Conservation (phyloP, 2,797 vertebrate species). For the Schizopygopsis pylzovi region DNA sequence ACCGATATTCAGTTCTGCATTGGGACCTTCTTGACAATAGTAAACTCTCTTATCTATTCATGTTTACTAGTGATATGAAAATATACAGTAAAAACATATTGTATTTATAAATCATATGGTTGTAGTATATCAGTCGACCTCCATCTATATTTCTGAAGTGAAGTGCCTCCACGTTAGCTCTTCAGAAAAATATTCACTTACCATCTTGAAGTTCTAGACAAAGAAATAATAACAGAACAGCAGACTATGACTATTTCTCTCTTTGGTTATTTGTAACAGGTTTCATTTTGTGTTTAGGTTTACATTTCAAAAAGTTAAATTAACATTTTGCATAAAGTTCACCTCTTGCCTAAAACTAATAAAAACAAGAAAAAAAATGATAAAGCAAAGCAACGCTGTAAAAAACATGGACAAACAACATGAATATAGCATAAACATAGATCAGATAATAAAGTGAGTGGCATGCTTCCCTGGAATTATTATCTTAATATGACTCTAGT, state of each 20-base stretch:
- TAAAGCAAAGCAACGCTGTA: slow-evolving; percentile 59
- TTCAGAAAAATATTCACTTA: slow-evolving; percentile 78
- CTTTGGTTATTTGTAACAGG: slow-evolving; percentile 48
- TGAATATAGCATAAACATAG: neutral
- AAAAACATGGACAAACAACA: slow-evolving; percentile 24
- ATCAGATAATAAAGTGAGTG: slow-evolving; percentile 49
- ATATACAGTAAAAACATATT: slow-evolving; percentile 33
- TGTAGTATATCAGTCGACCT: slow-evolving; percentile 79
- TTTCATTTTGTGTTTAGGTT: slow-evolving; percentile 47
- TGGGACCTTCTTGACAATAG: neutral
- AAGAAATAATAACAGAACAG: slow-evolving; percentile 73
- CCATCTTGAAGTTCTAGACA: slow-evolving; percentile 81
- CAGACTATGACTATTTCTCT: slow-evolving; percentile 69
- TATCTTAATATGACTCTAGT: slow-evolving; percentile 51
- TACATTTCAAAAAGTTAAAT: slow-evolving; percentile 42
- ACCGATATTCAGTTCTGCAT: slow-evolving; percentile 72
- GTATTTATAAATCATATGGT: slow-evolving; percentile 43
- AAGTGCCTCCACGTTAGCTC: slow-evolving; percentile 66
- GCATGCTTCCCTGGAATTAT: slow-evolving; percentile 43
- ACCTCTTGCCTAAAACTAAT: slow-evolving; percentile 21
- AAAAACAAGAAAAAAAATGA: slow-evolving; percentile 42
- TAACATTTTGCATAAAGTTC: slow-evolving; percentile 47
- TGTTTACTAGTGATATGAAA: slow-evolving; percentile 23
- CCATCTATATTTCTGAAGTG: slow-evolving; percentile 77
- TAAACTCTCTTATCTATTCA: neutral